Evolutionary conservation across 1,140 invertebrate genomes (phyloP).

Genomic region (Drosophila nigrodunni): DNA sequence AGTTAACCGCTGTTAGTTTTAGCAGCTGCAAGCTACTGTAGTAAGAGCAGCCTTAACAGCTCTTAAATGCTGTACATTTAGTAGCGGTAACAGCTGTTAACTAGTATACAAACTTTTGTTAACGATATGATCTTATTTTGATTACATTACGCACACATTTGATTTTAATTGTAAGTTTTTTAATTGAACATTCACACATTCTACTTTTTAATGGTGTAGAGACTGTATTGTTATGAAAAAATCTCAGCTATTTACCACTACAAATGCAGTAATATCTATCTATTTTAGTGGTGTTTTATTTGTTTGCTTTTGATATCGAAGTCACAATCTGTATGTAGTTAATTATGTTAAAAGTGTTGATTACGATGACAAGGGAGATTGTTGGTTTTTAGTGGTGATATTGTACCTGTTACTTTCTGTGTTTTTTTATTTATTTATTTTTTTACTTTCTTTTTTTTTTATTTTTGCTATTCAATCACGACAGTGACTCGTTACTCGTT

Average conservation of each 20-base stretch:
- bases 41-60: background rate
- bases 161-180: conserved; percentile 1
- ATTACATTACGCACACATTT: background rate
- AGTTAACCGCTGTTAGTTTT: background rate
- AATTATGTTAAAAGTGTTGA: background rate
- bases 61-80: background rate
- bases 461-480: conserved; percentile 16
- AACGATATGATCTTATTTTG: background rate
- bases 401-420: conserved; percentile 1
- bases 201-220: conserved; percentile 2
- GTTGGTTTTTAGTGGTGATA: background rate
- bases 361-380: background rate
- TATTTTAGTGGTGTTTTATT: conserved; percentile 1
- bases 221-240: background rate
- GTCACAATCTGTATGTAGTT: conserved; percentile 9
- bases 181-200: conserved; percentile 6
- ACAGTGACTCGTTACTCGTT: conserved; percentile 8
- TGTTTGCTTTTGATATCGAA: conserved; percentile 1
- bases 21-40: background rate
- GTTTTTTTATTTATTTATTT: too few species aligned
- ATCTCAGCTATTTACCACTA: background rate
- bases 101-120: background rate
- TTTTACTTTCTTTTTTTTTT: background rate
- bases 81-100: background rate
- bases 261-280: background rate